phyloP scores from a whole-genome alignment of 2,797 vertebrate genomes.

The Coreius guichenoti region DNA sequence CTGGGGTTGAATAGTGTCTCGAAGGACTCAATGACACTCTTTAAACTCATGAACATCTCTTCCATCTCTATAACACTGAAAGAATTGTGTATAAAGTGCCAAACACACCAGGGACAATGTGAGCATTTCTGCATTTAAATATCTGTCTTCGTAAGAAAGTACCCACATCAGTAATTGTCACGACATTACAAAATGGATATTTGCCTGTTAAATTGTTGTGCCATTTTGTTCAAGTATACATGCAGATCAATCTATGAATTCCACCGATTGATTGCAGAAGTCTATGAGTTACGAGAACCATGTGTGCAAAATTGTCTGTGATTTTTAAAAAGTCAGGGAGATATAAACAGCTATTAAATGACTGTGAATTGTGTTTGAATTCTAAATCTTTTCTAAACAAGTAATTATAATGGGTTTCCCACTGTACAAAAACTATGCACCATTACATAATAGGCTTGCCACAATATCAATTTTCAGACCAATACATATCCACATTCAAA shows the following conservation, averaged over 20 bases:
- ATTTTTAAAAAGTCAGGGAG: conserved; percentile 4
- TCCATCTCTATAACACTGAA: not conserved
- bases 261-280: not conserved
- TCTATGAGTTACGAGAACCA: not conserved
- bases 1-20: not conserved
- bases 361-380: not conserved
- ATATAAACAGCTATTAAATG: not conserved
- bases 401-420: not conserved
- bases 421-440: conserved; percentile 1
- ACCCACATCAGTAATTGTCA: not conserved
- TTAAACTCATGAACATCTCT: not conserved
- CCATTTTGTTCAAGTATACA: not conserved
- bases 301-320: not conserved
- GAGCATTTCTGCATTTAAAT: not conserved
- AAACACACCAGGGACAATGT: conserved; percentile 24
- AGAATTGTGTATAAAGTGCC: not conserved
- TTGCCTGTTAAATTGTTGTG: conserved; percentile 1
- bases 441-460: not conserved
- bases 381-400: not conserved
- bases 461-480: not conserved
- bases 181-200: not conserved
- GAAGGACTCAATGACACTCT: not conserved
- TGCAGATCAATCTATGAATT: not conserved
- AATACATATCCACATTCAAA: not conserved
- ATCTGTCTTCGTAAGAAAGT: not conserved